Evolutionary conservation across 2,888 invertebrate species (phyloP).

Genomic region (Augochlorella aurata): DNA sequence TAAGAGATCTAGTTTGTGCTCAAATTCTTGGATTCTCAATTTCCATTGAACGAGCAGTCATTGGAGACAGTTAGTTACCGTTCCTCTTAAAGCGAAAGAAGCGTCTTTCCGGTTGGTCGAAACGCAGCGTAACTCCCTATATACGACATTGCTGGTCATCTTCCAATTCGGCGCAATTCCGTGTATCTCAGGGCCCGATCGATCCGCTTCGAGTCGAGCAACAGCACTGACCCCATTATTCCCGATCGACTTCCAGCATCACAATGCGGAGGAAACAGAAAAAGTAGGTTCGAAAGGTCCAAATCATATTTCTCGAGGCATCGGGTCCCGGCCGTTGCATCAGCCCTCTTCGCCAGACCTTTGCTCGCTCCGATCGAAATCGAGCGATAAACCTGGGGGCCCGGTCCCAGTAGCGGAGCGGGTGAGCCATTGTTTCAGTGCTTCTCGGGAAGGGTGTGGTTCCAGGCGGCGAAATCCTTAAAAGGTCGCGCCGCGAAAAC

Average conservation of each 20-base stretch:
- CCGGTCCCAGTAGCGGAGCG: constrained; percentile 48
- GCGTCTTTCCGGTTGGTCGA: no score
- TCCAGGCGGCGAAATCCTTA: constrained; percentile 57
- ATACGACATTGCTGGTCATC: background rate
- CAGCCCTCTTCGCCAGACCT: constrained; percentile 27
- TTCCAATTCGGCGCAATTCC: background rate
- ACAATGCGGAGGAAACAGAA: background rate
- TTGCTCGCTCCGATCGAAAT: constrained; percentile 49
- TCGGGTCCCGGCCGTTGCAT: constrained; percentile 4
- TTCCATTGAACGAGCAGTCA: no score
- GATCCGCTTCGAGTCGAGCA: no score
- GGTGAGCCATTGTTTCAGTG: constrained; percentile 57
- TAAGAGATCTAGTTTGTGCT: no score
- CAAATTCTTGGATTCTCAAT: no score
- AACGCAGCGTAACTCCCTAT: no score
- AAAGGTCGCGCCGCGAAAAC: constrained; percentile 48
- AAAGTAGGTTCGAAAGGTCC: background rate
- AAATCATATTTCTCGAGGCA: constrained; percentile 3
- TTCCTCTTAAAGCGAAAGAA: no score
- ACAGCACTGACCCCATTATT: background rate
- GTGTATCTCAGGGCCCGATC: background rate
- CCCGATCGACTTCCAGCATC: background rate
- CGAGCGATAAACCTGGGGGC: constrained; percentile 49
- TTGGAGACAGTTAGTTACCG: no score
- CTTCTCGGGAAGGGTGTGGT: constrained; percentile 59